These are phyloP conservation scores for Spilogale gracilis DNA, from an alignment of 2,113 vertebrate species.

Conservation along the genomic window DNA sequence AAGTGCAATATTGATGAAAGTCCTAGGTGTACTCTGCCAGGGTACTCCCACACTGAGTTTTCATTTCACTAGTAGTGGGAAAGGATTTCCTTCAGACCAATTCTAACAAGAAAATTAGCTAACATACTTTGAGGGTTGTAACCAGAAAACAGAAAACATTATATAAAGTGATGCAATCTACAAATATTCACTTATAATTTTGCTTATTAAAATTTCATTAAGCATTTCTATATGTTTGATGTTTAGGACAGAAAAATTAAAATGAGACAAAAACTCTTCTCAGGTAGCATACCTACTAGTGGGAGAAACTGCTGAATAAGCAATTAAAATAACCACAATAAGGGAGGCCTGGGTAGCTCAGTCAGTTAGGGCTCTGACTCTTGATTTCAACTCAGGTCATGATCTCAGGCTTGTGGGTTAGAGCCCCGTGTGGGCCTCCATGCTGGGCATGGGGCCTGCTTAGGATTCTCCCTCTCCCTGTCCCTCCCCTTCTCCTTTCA, in stretches of 20 bases:
- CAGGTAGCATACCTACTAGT: neutral
- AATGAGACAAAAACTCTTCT: neutral
- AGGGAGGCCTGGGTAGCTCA: neutral
- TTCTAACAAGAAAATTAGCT: neutral
- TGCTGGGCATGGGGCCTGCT: no score
- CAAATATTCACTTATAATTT: neutral
- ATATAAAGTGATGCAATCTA: neutral
- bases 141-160: neutral
- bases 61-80: neutral
- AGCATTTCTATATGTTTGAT: neutral
- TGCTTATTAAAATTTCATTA: conserved; percentile 19
- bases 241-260: neutral
- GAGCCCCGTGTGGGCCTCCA: no score
- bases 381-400: neutral
- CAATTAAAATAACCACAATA: neutral
- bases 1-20: neutral
- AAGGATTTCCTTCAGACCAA: neutral
- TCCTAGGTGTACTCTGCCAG: neutral
- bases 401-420: no score
- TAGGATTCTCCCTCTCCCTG: no score
- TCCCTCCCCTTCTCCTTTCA: no score
- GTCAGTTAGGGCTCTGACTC: neutral
- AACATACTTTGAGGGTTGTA: neutral
- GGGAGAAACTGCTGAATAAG: neutral
- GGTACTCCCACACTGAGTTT: neutral